Evolutionary conservation across 2,888 invertebrate genomes (phyloP).

Genomic region (Leucophora obtusa): DNA sequence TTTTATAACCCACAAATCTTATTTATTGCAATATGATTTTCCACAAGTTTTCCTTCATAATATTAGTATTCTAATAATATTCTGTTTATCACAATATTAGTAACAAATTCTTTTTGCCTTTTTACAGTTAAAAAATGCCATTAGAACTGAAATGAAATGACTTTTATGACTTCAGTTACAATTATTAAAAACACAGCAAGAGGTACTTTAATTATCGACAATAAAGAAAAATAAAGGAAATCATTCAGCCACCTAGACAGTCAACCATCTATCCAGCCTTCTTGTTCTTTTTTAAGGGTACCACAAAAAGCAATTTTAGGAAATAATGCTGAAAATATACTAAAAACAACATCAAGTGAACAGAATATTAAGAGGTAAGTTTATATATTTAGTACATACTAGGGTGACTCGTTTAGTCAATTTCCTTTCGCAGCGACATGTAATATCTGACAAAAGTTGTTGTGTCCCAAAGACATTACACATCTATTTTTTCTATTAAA

Average conservation of each 20-base stretch:
- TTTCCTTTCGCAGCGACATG: too few species aligned
- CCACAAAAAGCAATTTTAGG: slow-evolving; percentile 49
- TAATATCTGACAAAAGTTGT: too few species aligned
- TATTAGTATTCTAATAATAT: neutral
- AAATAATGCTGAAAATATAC: slow-evolving; percentile 40
- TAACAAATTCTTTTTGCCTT: slow-evolving; percentile 21
- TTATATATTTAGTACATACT: neutral
- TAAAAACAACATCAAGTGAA: slow-evolving; percentile 27
- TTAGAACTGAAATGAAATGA: slow-evolving; percentile 58
- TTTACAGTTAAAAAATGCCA: slow-evolving; percentile 50
- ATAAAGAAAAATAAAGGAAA: neutral
- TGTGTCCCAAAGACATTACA: too few species aligned
- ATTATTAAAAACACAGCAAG: slow-evolving; percentile 55
- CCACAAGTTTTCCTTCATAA: too few species aligned
- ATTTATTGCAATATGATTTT: too few species aligned
- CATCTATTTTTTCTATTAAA: too few species aligned
- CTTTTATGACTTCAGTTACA: slow-evolving; percentile 59
- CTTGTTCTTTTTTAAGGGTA: neutral
- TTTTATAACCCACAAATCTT: too few species aligned
- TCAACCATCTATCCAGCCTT: neutral
- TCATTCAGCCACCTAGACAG: neutral
- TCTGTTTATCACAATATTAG: slow-evolving; percentile 5
- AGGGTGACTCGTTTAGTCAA: too few species aligned
- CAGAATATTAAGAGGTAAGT: slow-evolving; percentile 15
- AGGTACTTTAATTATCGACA: slow-evolving; percentile 58